Evolutionary conservation across 2,888 invertebrate genomes (phyloP), one percentile per base, ranked within the genome.

Genomic region (Gnatocerus cornutus): DNA sequence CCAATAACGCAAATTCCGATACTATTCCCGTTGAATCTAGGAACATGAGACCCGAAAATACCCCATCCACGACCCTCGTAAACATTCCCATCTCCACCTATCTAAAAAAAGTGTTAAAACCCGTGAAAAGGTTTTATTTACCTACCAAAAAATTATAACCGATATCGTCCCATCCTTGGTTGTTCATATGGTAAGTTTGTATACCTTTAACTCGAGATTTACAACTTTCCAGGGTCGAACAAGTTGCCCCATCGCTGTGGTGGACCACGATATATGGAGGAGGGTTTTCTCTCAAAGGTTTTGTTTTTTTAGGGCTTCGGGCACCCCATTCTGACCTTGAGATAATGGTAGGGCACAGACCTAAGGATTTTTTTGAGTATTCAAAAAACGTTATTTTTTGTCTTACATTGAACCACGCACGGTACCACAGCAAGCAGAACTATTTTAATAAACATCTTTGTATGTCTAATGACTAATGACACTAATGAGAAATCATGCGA

Each of bases 41-140:
- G 85, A 0, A 89, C 89, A 73, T 91, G 91, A 0, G 89, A 87
- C 0, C 91, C 91, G 7, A 85, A 84, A 39, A 86, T 85, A 3
- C 87, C 85, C 91, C 91, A 92, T 0, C 91, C 91, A 0, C 86
- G 81, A 0, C 91, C 91, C 82, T 91, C 90, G 75, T 90, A 91
- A 7, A 91, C 85, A 30, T 88, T 86, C 3, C 90, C 91, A 77
- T 91, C 90, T 27, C 89, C 88, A 4, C 91, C 91, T 61, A 91
- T 86, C 69, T 91, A 76, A n/a, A n/a, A n/a, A n/a, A n/a, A n/a
- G n/a, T n/a, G n/a, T n/a, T n/a, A n/a, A n/a, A 43, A 41, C 8
- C 5, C 12, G n/a, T 5, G 14, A 8, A 3, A 58, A 13, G 9
- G 8, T 3, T 52, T 62, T 21, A 4, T 8, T 5, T 16, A 77